Base-by-base conservation (phyloP, 2,888 invertebrate species). In the Nymphalis c-album region DNA sequence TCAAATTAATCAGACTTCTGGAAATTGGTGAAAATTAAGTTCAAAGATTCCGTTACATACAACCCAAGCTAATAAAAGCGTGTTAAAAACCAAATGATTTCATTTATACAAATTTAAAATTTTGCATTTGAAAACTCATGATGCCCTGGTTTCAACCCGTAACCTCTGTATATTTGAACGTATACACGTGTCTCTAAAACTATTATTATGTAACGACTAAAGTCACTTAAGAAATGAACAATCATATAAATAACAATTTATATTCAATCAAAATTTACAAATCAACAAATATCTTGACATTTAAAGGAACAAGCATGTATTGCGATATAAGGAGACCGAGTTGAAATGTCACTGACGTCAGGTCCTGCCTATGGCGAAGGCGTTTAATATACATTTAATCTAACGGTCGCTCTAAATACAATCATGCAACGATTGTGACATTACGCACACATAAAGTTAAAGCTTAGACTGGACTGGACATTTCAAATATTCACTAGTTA, bases 361-460 rank as follows among this genome's bases (percentile, higher is more conserved):
- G 48, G 47, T 26, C 16, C 51, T n/a, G 45, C 50, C 40, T 31
- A n/a, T 67, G 71, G 68, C 66, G 61, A 67, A 55, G 62, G 63
- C 61, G 66, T 69, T 70, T 72, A 70, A 73, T 70, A 74, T 69
- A 70, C 73, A 73, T 72, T 63, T 63, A 58, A 63, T 20, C 63
- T 67, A 75, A 76, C 82, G 78, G 80, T 75, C 72, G 80, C 45
- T 75, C 84, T 61, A 78, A 77, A 85, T 85, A 80, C 81, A 80
- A 76, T 61, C 66, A 74, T 73, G 72, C 71, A 74, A 67, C 55
- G 50, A 63, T 67, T 72, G 58, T 69, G 57, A 22, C 63, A 59
- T 13, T 18, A 46, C 35, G 35, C 61, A 60, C 51, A 20, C 26
- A 48, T 61, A 57, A 57, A 57, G 35, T 40, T 40, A 35, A 40